These are phyloP conservation scores for Eptatretus atami DNA, from an alignment of 2,797 vertebrate species.

Conservation along the genomic window DNA sequence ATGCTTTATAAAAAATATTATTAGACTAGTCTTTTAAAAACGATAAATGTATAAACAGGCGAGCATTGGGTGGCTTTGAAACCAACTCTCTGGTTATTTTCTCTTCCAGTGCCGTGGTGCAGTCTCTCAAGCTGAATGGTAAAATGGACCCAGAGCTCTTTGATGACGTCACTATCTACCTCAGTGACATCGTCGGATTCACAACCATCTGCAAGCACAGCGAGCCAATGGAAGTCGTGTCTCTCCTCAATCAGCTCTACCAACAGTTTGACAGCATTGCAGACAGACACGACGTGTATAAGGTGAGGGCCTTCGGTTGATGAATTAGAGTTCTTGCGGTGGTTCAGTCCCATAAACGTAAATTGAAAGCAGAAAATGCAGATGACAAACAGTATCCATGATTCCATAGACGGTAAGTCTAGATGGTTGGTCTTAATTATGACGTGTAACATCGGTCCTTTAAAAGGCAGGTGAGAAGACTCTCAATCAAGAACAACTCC, in stretches of 20 bases:
- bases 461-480: too few relatives aligned
- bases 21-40: too few relatives aligned
- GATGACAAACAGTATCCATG: too few relatives aligned
- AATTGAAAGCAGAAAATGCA: too few relatives aligned
- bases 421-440: too few relatives aligned
- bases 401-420: neutral
- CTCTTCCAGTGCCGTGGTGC: conserved; percentile 48
- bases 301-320: conserved; percentile 20
- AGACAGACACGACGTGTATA: conserved; percentile 80
- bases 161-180: conserved; percentile 78
- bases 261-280: conserved; percentile 81
- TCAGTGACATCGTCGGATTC: conserved; percentile 91
- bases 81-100: neutral
- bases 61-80: too few relatives aligned
- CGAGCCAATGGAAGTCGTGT: conserved; percentile 88
- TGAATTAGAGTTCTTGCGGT: too few relatives aligned
- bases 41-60: too few relatives aligned
- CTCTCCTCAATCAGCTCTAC: conserved; percentile 92
- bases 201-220: conserved; percentile 88
- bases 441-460: too few relatives aligned
- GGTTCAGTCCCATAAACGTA: too few relatives aligned
- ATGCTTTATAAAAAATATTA: too few relatives aligned
- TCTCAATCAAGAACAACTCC: too few relatives aligned
- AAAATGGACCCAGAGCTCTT: conserved; percentile 60
- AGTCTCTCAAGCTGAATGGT: conserved; percentile 70